These are phyloP conservation scores for Cotesia glomerata DNA, from an alignment of 1,140 invertebrate species.

Conservation along the genomic window DNA sequence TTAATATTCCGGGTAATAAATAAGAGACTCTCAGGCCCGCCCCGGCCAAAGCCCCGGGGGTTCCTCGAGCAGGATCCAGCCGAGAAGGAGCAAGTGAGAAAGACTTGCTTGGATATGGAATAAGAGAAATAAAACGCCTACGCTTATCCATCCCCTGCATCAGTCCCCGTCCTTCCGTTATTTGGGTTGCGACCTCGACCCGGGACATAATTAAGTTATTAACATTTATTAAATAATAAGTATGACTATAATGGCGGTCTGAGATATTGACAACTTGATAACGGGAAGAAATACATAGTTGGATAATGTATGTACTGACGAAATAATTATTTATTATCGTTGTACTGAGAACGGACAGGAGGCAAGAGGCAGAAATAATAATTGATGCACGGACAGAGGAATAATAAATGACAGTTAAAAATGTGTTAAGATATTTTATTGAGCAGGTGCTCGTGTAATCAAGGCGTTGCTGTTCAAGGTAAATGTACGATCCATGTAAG, in stretches of 20 bases:
- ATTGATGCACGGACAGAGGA: too few species aligned
- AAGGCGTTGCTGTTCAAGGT: too few species aligned
- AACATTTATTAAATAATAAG: neutral
- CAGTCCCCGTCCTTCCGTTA: conserved; percentile 1
- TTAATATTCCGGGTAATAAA: conserved; percentile 44
- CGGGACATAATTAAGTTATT: conserved; percentile 35
- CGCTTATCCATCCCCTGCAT: conserved; percentile 19
- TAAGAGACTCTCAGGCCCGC: conserved; percentile 37
- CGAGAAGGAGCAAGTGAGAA: neutral
- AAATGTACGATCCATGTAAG: too few species aligned
- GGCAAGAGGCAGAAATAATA: neutral
- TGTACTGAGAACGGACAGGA: too few species aligned
- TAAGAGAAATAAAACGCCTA: conserved; percentile 15
- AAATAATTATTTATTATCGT: too few species aligned
- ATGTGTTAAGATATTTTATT: too few species aligned
- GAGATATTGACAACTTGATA: neutral
- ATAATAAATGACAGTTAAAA: too few species aligned
- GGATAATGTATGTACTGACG: too few species aligned
- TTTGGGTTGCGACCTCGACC: conserved; percentile 10
- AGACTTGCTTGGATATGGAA: neutral
- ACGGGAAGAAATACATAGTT: neutral
- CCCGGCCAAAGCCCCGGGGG: conserved; percentile 27
- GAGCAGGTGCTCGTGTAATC: too few species aligned
- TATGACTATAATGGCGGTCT: neutral
- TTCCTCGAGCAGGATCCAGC: neutral